Percentiles rank a stretch among this genome's conserved stretches.
Evolutionary conservation across 2,888 invertebrate species (phyloP).

Genomic region (Microdon myrmicae): DNA sequence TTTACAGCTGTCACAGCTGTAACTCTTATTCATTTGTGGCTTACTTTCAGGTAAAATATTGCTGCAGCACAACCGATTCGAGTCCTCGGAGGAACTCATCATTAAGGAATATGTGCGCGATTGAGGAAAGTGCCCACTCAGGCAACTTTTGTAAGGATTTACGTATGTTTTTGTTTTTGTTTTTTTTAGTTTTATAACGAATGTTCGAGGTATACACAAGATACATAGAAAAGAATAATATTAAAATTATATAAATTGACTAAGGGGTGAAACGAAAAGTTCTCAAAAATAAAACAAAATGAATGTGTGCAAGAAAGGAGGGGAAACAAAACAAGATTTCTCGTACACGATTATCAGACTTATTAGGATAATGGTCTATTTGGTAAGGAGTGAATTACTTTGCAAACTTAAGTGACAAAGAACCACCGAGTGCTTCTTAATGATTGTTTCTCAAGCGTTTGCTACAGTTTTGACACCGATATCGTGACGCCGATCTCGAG

Average conservation of each 20-base stretch:
- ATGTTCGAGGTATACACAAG: too few species aligned
- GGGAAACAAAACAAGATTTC: too few species aligned
- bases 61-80: conserved; percentile 61
- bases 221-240: conserved; percentile 13
- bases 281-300: too few species aligned
- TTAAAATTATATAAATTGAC: conserved; percentile 21
- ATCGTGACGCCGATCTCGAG: too few species aligned
- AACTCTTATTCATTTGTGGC: conserved; percentile 62
- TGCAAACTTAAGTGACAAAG: too few species aligned
- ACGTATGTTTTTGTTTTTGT: conserved; percentile 16
- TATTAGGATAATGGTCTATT: too few species aligned
- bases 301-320: too few species aligned
- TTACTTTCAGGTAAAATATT: conserved; percentile 48
- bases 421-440: too few species aligned
- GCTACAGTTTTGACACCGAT: too few species aligned
- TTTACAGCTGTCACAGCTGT: conserved; percentile 62
- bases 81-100: conserved; percentile 68
- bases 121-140: conserved; percentile 66
- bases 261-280: conserved; percentile 24
- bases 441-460: too few species aligned
- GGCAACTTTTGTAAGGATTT: conserved; percentile 57
- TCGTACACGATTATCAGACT: too few species aligned
- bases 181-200: conserved; percentile 6
- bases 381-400: too few species aligned
- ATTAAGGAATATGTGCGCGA: conserved; percentile 67